phyloP scores from a whole-genome alignment of 2,797 vertebrate genomes.

The Bryconaethiops microstoma region DNA sequence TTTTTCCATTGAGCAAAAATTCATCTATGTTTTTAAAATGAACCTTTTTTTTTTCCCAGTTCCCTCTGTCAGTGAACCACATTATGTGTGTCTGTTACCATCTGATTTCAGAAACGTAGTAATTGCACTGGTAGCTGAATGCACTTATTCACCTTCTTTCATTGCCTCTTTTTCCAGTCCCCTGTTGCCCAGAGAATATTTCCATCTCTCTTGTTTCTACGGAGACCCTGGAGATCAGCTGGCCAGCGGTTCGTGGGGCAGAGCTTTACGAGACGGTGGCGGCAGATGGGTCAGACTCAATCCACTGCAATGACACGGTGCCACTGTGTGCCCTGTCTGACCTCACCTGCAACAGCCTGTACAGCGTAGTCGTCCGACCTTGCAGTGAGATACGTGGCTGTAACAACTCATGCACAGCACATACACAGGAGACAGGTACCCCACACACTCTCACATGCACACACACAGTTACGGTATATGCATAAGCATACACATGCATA shows the following conservation, averaged over 20 bases:
- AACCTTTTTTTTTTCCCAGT: no score
- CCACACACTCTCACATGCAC: neutral
- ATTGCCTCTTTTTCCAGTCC: conserved; percentile 73
- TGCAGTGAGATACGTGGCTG: conserved; percentile 85
- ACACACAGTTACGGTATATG: neutral
- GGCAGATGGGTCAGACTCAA: conserved; percentile 45
- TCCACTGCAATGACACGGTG: conserved; percentile 85
- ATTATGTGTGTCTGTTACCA: no score
- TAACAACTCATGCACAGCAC: conserved; percentile 78
- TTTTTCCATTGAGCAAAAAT: no score
- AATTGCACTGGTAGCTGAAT: no score
- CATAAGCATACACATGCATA: neutral
- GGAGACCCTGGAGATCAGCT: conserved; percentile 84
- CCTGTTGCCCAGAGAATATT: conserved; percentile 86
- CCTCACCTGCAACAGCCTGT: conserved; percentile 81
- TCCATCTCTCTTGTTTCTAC: conserved; percentile 75
- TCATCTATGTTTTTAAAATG: no score
- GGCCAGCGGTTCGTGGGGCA: conserved; percentile 86
- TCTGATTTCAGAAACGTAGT: no score
- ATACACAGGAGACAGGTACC: conserved; percentile 81
- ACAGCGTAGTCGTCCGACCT: conserved; percentile 82
- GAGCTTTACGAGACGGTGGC: conserved; percentile 87
- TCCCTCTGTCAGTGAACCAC: no score
- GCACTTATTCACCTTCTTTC: neutral
- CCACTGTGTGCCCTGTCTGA: conserved; percentile 85